phyloP scores from a whole-genome alignment of 2,888 invertebrate species.

The Meloe dianella region DNA sequence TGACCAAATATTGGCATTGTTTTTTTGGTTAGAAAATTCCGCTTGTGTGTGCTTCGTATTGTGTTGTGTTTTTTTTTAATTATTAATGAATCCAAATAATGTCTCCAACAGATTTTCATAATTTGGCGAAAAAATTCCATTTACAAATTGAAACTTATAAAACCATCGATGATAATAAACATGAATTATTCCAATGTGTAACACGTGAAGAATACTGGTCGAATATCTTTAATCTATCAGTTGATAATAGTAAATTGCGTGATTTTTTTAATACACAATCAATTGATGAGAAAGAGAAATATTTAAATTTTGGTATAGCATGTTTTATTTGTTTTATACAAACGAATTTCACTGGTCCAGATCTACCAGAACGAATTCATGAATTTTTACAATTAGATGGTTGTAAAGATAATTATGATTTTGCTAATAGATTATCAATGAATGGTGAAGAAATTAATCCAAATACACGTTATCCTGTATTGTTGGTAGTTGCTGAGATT shows the following conservation, averaged over 20 bases:
- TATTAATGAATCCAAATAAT: background rate
- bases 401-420: constrained; percentile 61
- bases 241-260: constrained; percentile 36
- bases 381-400: constrained; percentile 59
- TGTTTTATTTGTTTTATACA: constrained; percentile 77
- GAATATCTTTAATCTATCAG: constrained; percentile 33
- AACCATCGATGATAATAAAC: background rate
- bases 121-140: constrained; percentile 20
- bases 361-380: constrained; percentile 57
- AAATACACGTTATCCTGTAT: constrained; percentile 67
- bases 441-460: constrained; percentile 73
- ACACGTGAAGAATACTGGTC: constrained; percentile 38
- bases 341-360: constrained; percentile 82
- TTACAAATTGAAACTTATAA: constrained; percentile 18
- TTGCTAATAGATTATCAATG: constrained; percentile 58
- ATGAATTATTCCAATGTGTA: constrained; percentile 26
- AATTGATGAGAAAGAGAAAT: constrained; percentile 59
- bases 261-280: constrained; percentile 41
- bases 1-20: background rate
- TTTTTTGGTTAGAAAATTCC: background rate
- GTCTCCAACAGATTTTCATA: constrained; percentile 5
- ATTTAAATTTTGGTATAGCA: constrained; percentile 65
- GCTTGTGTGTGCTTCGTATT: background rate
- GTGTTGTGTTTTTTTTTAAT: background rate
- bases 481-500: constrained; percentile 57